Evolutionary conservation across 2,888 invertebrate genomes (phyloP).

Genomic region (Sphaerophoria rueppellii): DNA sequence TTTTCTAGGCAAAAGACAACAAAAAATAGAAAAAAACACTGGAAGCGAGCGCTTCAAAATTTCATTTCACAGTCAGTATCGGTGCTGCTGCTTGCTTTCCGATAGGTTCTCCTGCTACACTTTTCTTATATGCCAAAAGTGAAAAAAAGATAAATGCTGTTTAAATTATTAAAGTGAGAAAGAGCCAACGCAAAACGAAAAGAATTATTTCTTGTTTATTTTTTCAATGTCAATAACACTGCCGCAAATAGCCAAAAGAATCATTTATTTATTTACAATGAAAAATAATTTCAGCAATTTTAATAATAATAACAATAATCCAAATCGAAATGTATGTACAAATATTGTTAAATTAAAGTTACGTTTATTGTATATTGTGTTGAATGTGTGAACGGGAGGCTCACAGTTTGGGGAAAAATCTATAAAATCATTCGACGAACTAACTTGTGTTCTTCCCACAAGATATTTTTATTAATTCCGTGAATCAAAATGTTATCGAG

Average conservation of each 20-base stretch:
- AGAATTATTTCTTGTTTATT: conserved; percentile 71
- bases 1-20: conserved; percentile 60
- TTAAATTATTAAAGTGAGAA: conserved; percentile 41
- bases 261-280: conserved; percentile 64
- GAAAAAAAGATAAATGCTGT: conserved; percentile 42
- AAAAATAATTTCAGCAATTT: conserved; percentile 34
- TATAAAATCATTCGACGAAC: conserved; percentile 55
- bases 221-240: conserved; percentile 73
- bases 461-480: conserved; percentile 42
- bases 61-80: not conserved
- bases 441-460: conserved; percentile 39
- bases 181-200: conserved; percentile 43
- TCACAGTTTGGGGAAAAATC: conserved; percentile 60
- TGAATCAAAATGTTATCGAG: conserved; percentile 58
- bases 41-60: conserved; percentile 56
- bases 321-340: conserved; percentile 32
- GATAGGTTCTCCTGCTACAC: conserved; percentile 39
- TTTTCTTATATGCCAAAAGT: conserved; percentile 47
- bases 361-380: not conserved
- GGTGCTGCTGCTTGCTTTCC: conserved; percentile 8
- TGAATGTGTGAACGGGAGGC: not conserved
- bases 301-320: conserved; percentile 25
- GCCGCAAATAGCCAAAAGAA: conserved; percentile 56
- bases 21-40: conserved; percentile 49
- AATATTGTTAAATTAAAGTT: not conserved